Evolutionary conservation across 1,140 invertebrate genomes (phyloP).

Genomic region (Sipha flava): DNA sequence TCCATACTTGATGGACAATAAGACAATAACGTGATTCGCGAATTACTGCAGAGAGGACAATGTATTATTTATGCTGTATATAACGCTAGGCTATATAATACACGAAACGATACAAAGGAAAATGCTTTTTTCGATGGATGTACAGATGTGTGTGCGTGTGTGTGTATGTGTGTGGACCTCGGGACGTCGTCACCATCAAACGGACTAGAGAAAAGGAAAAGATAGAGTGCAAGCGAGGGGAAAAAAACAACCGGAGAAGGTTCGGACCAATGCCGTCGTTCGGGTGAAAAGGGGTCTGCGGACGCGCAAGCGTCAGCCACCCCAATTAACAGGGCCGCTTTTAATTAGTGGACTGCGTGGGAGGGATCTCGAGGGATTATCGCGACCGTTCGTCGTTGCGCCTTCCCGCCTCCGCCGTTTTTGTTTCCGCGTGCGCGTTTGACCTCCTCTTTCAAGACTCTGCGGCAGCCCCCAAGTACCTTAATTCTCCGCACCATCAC

Average conservation of each 20-base stretch:
- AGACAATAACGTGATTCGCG: too few relatives aligned
- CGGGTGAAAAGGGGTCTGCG: not conserved
- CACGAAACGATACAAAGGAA: not conserved
- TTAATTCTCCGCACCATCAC: too few relatives aligned
- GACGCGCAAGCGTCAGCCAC: slow-evolving; percentile 25
- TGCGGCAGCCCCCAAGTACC: not conserved
- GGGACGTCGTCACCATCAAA: not conserved
- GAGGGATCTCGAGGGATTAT: slow-evolving; percentile 31
- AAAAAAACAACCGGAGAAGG: slow-evolving; percentile 2
- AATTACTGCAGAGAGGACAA: too few relatives aligned
- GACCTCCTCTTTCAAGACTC: not conserved
- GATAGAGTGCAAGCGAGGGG: not conserved
- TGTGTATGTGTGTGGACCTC: not conserved
- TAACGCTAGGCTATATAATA: too few relatives aligned
- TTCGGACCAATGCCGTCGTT: slow-evolving; percentile 22
- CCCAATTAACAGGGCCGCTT: slow-evolving; percentile 27
- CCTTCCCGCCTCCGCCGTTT: not conserved
- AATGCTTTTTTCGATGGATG: not conserved
- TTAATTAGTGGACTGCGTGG: slow-evolving; percentile 30
- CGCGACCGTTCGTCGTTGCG: not conserved
- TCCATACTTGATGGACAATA: too few relatives aligned
- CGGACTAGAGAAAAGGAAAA: not conserved
- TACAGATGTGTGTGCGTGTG: too few relatives aligned
- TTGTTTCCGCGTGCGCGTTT: not conserved
- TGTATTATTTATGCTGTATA: too few relatives aligned